Evolutionary conservation across 1,140 invertebrate genomes (phyloP).

Genomic region (Holotrichia oblita): DNA sequence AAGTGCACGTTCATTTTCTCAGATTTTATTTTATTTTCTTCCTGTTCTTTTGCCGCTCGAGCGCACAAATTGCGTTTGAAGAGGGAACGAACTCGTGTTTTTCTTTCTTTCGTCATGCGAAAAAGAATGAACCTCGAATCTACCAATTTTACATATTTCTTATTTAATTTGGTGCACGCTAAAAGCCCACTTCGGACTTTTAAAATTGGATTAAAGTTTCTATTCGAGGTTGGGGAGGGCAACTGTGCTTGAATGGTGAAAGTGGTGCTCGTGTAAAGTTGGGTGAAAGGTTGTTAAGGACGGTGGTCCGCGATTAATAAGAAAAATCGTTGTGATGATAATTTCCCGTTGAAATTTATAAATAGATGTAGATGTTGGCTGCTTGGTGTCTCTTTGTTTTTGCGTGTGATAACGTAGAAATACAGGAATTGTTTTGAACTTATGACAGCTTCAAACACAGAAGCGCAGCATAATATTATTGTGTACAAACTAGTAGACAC

Average conservation of each 20-base stretch:
- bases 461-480: no score
- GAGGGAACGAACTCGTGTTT: background rate
- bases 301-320: background rate
- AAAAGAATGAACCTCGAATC: slow-evolving; percentile 6
- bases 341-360: background rate
- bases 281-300: background rate
- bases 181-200: slow-evolving; percentile 19
- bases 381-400: background rate
- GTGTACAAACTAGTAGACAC: no score
- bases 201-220: slow-evolving; percentile 21
- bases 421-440: no score
- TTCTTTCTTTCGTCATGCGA: background rate
- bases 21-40: background rate
- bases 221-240: background rate
- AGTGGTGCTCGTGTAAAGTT: background rate
- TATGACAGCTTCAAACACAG: no score
- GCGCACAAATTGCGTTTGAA: slow-evolving; percentile 11
- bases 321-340: background rate
- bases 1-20: slow-evolving; percentile 4
- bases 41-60: background rate
- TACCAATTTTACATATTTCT: slow-evolving; percentile 11
- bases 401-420: no score
- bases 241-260: background rate
- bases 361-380: background rate
- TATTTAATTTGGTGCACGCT: slow-evolving; percentile 12